Percentiles rank a stretch among this genome's conserved stretches.
Evolutionary conservation across 2,888 invertebrate species (phyloP).

Genomic region (Ophioninae sp.): DNA sequence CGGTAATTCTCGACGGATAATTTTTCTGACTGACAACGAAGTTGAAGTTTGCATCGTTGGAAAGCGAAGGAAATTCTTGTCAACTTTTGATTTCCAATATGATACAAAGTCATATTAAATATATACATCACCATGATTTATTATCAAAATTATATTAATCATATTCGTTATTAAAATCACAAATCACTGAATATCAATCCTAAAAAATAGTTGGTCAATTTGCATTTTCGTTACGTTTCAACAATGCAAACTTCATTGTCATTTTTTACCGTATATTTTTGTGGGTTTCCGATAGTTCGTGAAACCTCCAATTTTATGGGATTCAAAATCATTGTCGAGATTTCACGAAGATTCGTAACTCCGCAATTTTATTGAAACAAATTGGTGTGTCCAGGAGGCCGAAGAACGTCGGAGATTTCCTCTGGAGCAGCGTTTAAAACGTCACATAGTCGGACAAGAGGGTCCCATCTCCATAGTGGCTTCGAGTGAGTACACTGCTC

Average conservation of each 20-base stretch:
- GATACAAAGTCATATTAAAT: no score
- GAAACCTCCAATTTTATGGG: no score
- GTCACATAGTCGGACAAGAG: conserved; percentile 93
- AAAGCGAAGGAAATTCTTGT: background rate
- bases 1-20: background rate
- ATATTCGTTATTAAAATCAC: no score
- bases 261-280: no score
- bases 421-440: conserved; percentile 90
- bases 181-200: no score
- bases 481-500: conserved; percentile 82
- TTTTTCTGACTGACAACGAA: conserved; percentile 2
- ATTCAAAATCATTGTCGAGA: background rate
- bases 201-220: no score
- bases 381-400: conserved; percentile 82
- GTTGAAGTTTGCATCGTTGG: background rate
- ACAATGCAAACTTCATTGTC: no score
- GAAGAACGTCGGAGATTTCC: conserved; percentile 92
- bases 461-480: conserved; percentile 90
- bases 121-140: no score
- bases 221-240: no score
- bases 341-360: background rate
- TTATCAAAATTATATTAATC: no score
- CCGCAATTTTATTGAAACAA: conserved; percentile 29
- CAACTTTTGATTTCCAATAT: no score
- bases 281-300: no score